Percentiles rank a stretch among this genome's conserved stretches.
Conservation (phyloP, 2,113 vertebrate species). For the Spea multiplicata region DNA sequence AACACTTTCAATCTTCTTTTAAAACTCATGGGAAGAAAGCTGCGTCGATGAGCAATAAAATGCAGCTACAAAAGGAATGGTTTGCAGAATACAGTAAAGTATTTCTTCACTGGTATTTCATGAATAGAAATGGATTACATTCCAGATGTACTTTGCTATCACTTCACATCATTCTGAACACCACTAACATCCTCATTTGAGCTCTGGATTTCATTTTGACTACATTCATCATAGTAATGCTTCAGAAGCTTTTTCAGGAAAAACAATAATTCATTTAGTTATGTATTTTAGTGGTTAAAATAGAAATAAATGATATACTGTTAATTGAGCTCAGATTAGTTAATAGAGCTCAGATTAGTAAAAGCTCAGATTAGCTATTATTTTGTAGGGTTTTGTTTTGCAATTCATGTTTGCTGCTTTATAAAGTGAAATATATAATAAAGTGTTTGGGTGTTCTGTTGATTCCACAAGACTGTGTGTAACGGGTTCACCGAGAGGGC, state of each 20-base stretch:
- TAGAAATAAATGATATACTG: too few species aligned
- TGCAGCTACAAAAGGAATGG: background rate
- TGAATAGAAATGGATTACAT: constrained; percentile 34
- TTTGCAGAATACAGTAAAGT: background rate
- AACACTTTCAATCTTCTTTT: constrained; percentile 31
- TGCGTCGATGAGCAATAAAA: constrained; percentile 9
- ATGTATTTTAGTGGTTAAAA: background rate
- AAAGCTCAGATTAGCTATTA: too few species aligned
- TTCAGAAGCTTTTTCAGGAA: constrained; percentile 19
- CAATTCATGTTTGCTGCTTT: too few species aligned
- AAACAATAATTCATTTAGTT: constrained; percentile 3
- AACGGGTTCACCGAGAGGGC: too few species aligned
- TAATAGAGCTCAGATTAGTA: too few species aligned
- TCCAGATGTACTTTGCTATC: constrained; percentile 16
- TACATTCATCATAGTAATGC: constrained; percentile 5
- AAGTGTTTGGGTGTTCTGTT: too few species aligned
- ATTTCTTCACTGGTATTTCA: constrained; percentile 25
- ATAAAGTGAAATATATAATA: too few species aligned
- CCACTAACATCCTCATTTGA: constrained; percentile 18
- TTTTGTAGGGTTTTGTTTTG: too few species aligned
- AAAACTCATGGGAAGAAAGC: constrained; percentile 15
- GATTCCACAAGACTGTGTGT: too few species aligned
- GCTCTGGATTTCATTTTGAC: constrained; percentile 9
- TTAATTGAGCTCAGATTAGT: too few species aligned
- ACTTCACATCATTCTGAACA: constrained; percentile 10